These are phyloP conservation scores for Gymnocephalus cernua DNA, from an alignment of 2,113 vertebrate genomes.

Conservation along the genomic window DNA sequence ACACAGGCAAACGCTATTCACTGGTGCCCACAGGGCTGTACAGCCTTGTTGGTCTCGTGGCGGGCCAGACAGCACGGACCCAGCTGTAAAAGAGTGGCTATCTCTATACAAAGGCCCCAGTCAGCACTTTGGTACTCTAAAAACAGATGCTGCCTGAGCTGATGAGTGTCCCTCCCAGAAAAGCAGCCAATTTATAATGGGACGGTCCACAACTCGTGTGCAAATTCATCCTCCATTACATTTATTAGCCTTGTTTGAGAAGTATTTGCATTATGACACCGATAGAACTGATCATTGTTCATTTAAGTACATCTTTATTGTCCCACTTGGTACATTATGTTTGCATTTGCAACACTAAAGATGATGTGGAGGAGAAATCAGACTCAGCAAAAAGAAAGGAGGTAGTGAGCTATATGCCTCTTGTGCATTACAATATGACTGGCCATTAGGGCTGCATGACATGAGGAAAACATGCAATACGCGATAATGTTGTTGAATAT, in stretches of 20 bases:
- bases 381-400: not conserved
- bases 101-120: constrained; percentile 67
- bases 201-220: constrained; percentile 16
- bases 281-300: not conserved
- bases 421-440: not conserved
- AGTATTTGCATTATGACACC: not conserved
- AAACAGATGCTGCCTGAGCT: constrained; percentile 71
- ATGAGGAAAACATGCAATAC: no score
- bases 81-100: constrained; percentile 56
- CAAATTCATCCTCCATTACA: constrained; percentile 3
- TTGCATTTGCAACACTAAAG: not conserved
- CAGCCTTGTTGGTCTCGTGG: constrained; percentile 43
- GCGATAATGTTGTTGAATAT: no score
- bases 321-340: not conserved
- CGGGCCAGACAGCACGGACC: constrained; percentile 48
- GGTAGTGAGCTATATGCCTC: not conserved
- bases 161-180: constrained; percentile 49
- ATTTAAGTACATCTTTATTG: not conserved
- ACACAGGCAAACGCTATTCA: constrained; percentile 32
- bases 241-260: not conserved
- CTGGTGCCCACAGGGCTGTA: constrained; percentile 32
- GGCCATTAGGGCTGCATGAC: no score
- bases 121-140: constrained; percentile 72
- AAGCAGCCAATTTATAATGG: constrained; percentile 31
- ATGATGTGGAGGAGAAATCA: not conserved